phyloP scores from a whole-genome alignment of 2,797 vertebrate genomes.

The Chelon auratus region DNA sequence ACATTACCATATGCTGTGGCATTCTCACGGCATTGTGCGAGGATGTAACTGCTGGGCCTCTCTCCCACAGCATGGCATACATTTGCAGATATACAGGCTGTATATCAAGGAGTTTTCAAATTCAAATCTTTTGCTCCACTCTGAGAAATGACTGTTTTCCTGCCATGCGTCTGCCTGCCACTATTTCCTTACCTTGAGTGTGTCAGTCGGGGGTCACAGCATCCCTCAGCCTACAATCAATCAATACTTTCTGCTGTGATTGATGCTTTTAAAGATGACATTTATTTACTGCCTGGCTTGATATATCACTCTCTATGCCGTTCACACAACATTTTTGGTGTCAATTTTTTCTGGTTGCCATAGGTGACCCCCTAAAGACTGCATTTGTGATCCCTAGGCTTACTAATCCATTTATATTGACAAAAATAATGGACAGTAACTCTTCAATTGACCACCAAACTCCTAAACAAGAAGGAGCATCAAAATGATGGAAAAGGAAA shows the following conservation, averaged over 20 bases:
- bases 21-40: constrained; percentile 31
- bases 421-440: constrained; percentile 42
- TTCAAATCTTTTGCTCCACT: constrained; percentile 14
- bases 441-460: constrained; percentile 43
- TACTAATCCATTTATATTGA: constrained; percentile 49
- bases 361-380: constrained; percentile 48
- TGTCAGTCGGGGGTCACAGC: constrained; percentile 49
- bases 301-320: constrained; percentile 38
- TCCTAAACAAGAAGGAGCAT: constrained; percentile 12
- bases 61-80: constrained; percentile 34
- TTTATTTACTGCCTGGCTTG: constrained; percentile 49
- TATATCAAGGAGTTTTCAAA: constrained; percentile 17
- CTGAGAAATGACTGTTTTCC: constrained; percentile 36
- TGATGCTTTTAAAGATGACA: constrained; percentile 53
- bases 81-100: constrained; percentile 37
- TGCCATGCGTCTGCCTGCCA: constrained; percentile 16
- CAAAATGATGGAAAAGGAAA: not conserved
- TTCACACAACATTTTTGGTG: constrained; percentile 23
- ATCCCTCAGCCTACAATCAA: constrained; percentile 37
- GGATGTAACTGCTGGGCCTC: constrained; percentile 39
- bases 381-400: constrained; percentile 48
- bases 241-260: constrained; percentile 57
- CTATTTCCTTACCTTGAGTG: constrained; percentile 36
- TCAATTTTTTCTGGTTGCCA: constrained; percentile 58
- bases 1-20: constrained; percentile 64